Conservation (phyloP, 1,140 invertebrate genomes). For the Drosophila serrata region DNA sequence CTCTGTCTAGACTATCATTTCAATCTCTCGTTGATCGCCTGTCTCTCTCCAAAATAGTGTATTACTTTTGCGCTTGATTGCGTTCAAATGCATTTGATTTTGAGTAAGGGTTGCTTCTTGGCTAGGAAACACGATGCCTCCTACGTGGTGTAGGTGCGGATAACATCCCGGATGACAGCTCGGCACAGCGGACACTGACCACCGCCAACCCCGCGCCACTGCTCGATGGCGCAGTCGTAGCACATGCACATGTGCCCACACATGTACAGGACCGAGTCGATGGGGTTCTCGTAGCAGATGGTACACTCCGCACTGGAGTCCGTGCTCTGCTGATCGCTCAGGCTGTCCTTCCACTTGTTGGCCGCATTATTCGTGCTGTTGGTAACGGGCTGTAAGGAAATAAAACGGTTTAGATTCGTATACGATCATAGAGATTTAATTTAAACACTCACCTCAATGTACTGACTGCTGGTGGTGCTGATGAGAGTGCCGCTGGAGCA, state of each 20-base stretch:
- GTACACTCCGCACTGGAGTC: slow-evolving; percentile 92
- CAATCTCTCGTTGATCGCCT: slow-evolving; percentile 25
- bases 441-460: slow-evolving; percentile 86
- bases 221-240: slow-evolving; percentile 96
- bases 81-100: slow-evolving; percentile 57
- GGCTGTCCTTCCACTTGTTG: slow-evolving; percentile 74
- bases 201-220: slow-evolving; percentile 95
- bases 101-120: slow-evolving; percentile 52
- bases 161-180: slow-evolving; percentile 96
- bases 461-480: slow-evolving; percentile 88
- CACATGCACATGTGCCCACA: slow-evolving; percentile 99
- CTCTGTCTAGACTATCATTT: slow-evolving; percentile 19
- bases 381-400: slow-evolving; percentile 54
- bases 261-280: slow-evolving; percentile 97
- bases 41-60: slow-evolving; percentile 27
- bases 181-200: slow-evolving; percentile 97
- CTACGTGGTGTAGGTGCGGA: slow-evolving; percentile 97
- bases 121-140: slow-evolving; percentile 34
- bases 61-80: slow-evolving; percentile 41
- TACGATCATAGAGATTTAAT: not conserved
- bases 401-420: not conserved
- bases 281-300: slow-evolving; percentile 96
- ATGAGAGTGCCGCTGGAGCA: slow-evolving; percentile 85
- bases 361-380: slow-evolving; percentile 66
- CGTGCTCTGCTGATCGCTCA: slow-evolving; percentile 85